Base-by-base conservation (phyloP, 2,888 invertebrate species). In the Parnassius glacialis region DNA sequence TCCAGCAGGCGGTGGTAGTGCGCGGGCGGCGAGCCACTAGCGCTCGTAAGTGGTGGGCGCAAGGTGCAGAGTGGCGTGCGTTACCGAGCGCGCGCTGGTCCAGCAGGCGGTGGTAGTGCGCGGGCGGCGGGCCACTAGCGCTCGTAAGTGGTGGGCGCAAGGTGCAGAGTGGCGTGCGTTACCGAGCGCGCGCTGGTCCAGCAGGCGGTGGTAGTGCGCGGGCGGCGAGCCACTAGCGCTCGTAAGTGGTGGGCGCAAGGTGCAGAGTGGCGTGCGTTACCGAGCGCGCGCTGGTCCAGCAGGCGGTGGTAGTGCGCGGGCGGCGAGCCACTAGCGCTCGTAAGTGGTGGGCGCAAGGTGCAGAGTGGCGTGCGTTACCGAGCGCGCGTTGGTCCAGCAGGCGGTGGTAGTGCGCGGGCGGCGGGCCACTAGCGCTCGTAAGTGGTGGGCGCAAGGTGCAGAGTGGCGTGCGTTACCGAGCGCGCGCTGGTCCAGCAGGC, bases 401-500 rank as follows among this genome's bases (percentile, higher is more conserved):
- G 48, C 48, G 13, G 9, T 13, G 48, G 48, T 16, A 48, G 16
- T n/a, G 13, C 12, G 48, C 13, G 9, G 48, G 48, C 10, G 48
- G 48, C 48, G 2, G 16, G 16, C 48, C 9, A n/a, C n/a, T n/a
- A n/a, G n/a, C n/a, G n/a, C n/a, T n/a, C n/a, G n/a, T n/a, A n/a
- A n/a, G n/a, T n/a, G n/a, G n/a, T n/a, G n/a, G 5, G 7, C 34
- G 34, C 34, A 34, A 34, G 43, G 43, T 43, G 11, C 43, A 43
- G 43, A 43, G 43, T 43, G 43, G 43, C 11, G 43, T 43, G 43
- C 43, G 11, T 25, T 43, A 43, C 45, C n/a, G 1, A 12, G 48
- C 13, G 9, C 47, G 47, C 48, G 48, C 48, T 78, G 48, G 48
- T 48, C 16, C 48, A 9, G 48, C 13, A 48, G 13, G 48, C 48